Conservation (phyloP, 2,797 vertebrate genomes). For the Sciaenops ocellatus region DNA sequence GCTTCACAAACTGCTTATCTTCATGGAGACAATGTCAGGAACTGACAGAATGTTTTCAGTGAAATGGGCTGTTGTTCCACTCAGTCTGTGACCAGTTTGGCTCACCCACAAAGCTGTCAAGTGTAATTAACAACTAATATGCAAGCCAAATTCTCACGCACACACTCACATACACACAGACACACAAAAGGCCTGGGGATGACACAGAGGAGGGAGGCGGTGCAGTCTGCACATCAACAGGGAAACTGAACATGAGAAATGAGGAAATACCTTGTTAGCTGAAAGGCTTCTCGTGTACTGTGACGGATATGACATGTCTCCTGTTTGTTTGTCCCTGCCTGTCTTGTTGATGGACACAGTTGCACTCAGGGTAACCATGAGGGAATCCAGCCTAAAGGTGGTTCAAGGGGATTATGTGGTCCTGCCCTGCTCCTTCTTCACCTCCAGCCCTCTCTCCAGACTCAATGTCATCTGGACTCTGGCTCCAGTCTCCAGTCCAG, state of each 20-base stretch:
- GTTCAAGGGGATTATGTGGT: conserved; percentile 80
- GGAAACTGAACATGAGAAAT: not conserved
- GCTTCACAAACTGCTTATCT: conserved; percentile 23
- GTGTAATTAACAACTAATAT: conserved; percentile 81
- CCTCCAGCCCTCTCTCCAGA: conserved; percentile 81
- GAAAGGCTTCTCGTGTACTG: not conserved
- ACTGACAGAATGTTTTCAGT: conserved; percentile 42
- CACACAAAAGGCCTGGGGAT: conserved; percentile 67
- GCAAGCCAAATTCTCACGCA: conserved; percentile 57
- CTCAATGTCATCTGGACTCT: conserved; percentile 91
- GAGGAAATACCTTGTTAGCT: not conserved
- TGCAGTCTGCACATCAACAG: conserved; percentile 29
- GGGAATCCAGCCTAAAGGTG: conserved; percentile 80
- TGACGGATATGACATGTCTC: not conserved
- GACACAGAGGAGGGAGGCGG: conserved; percentile 32
- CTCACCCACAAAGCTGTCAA: conserved; percentile 78
- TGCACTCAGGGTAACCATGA: conserved; percentile 83
- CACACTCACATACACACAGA: conserved; percentile 45
- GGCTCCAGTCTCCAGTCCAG: conserved; percentile 79
- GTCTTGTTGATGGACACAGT: conserved; percentile 45
- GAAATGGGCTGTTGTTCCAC: conserved; percentile 71
- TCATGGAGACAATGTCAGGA: conserved; percentile 25
- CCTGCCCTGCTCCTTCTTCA: conserved; percentile 88
- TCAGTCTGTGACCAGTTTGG: conserved; percentile 69
- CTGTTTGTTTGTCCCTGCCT: not conserved